phyloP scores from a whole-genome alignment of 2,113 vertebrate genomes.

The Microtus richardsoni region DNA sequence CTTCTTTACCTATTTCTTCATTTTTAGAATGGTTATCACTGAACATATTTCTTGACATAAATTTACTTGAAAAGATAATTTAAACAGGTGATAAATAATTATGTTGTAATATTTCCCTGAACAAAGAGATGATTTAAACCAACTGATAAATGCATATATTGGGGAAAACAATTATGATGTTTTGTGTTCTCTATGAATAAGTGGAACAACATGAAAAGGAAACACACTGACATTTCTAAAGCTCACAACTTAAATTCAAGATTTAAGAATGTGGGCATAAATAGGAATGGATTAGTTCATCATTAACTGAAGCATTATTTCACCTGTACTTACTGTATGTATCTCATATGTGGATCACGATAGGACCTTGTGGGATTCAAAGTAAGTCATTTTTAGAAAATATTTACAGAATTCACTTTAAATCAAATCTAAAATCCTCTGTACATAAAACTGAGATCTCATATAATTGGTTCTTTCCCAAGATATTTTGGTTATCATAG shows the following conservation, averaged over 20 bases:
- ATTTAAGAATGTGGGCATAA: not conserved
- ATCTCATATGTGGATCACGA: not conserved
- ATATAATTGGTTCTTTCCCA: not conserved
- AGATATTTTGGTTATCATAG: not conserved
- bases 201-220: not conserved
- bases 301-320: not conserved
- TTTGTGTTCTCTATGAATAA: not conserved
- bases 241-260: not conserved
- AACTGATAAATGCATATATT: not conserved
- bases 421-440: not conserved
- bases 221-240: not conserved
- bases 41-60: not conserved
- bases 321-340: not conserved
- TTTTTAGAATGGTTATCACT: not conserved
- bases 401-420: not conserved
- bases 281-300: not conserved
- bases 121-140: not conserved
- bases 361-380: not conserved
- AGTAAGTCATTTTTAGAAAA: not conserved
- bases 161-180: not conserved
- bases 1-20: not conserved
- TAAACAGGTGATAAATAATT: too few relatives aligned
- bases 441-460: not conserved
- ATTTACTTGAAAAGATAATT: not conserved
- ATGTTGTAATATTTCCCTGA: too few relatives aligned